Percentiles rank a stretch among this genome's conserved stretches.
These are phyloP conservation scores for Phyllopteryx taeniolatus DNA, from an alignment of 2,113 vertebrate genomes.

Conservation along the genomic window DNA sequence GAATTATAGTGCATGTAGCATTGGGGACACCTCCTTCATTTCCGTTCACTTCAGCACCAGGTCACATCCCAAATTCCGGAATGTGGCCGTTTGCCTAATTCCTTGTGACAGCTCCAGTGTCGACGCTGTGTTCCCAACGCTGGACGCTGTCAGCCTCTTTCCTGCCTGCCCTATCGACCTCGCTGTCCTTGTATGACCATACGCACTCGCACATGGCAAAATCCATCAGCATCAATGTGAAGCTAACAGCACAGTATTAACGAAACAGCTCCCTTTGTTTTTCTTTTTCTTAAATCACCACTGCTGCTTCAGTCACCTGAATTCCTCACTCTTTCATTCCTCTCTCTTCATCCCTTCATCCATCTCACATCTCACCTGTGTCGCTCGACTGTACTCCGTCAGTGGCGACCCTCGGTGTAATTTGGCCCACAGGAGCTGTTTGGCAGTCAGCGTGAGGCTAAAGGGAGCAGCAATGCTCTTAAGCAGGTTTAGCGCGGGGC, in stretches of 20 bases:
- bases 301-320: neutral
- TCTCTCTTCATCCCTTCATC: slow-evolving; percentile 30
- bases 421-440: slow-evolving; percentile 60
- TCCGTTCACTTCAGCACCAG: slow-evolving; percentile 26
- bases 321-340: neutral
- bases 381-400: slow-evolving; percentile 55
- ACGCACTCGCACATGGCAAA: slow-evolving; percentile 5
- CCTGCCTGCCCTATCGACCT: slow-evolving; percentile 22
- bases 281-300: neutral
- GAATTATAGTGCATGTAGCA: neutral
- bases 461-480: slow-evolving; percentile 51
- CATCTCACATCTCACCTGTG: slow-evolving; percentile 32
- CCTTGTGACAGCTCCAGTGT: slow-evolving; percentile 45
- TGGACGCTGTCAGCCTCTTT: slow-evolving; percentile 35
- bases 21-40: neutral
- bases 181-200: slow-evolving; percentile 19
- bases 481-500: slow-evolving; percentile 67
- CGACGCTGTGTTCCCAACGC: slow-evolving; percentile 23
- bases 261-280: neutral
- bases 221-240: slow-evolving; percentile 5
- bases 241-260: slow-evolving; percentile 2
- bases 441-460: slow-evolving; percentile 62
- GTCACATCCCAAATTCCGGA: slow-evolving; percentile 48
- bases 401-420: slow-evolving; percentile 61
- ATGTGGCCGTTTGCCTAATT: slow-evolving; percentile 49